A percentile compares a stretch with the other conserved stretches of the same genome.
phyloP scores from a whole-genome alignment of 2,113 vertebrate species.

The Danionella cerebrum region DNA sequence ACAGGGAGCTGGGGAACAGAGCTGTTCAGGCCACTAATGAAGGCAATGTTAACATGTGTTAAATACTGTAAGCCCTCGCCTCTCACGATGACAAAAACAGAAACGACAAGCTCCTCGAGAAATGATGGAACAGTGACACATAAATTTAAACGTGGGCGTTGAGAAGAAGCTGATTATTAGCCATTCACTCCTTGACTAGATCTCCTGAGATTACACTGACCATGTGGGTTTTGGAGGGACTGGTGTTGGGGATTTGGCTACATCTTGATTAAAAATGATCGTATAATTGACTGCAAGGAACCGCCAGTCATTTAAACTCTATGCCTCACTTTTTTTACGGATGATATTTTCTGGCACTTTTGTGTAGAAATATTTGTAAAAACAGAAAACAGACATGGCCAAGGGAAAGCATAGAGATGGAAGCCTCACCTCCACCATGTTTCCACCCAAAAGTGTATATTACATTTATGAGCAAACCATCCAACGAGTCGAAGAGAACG shows the following conservation, averaged over 20 bases:
- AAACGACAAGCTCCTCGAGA: slow-evolving; percentile 49
- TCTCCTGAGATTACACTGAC: slow-evolving; percentile 58
- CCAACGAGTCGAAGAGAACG: too few species aligned
- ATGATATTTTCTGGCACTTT: too few species aligned
- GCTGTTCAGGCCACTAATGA: slow-evolving; percentile 38
- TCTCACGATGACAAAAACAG: slow-evolving; percentile 45
- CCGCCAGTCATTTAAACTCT: too few species aligned
- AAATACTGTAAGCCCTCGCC: slow-evolving; percentile 39
- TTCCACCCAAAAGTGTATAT: too few species aligned
- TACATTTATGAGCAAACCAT: too few species aligned
- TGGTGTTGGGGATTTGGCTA: neutral
- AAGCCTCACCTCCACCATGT: too few species aligned
- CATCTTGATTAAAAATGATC: neutral
- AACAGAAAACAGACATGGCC: too few species aligned
- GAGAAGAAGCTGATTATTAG: slow-evolving; percentile 44
- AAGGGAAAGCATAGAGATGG: too few species aligned
- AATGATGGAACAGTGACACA: slow-evolving; percentile 40
- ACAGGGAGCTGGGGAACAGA: slow-evolving; percentile 37
- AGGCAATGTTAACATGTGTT: slow-evolving; percentile 47
- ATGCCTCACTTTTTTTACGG: too few species aligned
- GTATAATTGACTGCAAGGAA: neutral
- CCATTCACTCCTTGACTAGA: slow-evolving; percentile 44
- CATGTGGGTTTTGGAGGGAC: neutral
- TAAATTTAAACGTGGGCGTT: slow-evolving; percentile 26
- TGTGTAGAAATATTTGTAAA: too few species aligned